These are phyloP conservation scores for Vulpes lagopus DNA, from an alignment of 2,113 vertebrate species.

Conservation along the genomic window DNA sequence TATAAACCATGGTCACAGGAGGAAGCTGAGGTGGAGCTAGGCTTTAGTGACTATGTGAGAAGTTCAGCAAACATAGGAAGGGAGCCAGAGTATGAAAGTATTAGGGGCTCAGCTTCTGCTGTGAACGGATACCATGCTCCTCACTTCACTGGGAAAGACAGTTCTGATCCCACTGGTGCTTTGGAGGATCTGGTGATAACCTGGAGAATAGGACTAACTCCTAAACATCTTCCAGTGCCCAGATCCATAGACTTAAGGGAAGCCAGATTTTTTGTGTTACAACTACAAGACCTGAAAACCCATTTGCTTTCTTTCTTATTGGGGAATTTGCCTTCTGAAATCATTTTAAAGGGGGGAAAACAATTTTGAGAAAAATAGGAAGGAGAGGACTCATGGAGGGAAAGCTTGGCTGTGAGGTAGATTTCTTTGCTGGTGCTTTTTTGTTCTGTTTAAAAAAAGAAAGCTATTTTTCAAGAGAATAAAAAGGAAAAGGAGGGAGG, in stretches of 20 bases:
- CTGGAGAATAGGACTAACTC: neutral
- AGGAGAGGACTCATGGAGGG: neutral
- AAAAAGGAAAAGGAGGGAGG: neutral
- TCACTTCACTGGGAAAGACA: neutral
- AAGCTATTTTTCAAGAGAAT: conserved; percentile 45
- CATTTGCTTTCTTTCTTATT: neutral
- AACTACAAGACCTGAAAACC: neutral
- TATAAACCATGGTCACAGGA: neutral
- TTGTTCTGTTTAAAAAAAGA: conserved; percentile 62
- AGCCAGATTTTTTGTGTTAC: neutral
- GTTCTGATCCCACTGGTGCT: no score
- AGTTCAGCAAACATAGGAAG: neutral
- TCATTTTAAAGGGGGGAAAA: neutral
- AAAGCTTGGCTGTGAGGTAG: neutral
- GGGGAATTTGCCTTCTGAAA: conserved; percentile 55
- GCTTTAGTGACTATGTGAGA: neutral
- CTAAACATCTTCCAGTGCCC: neutral
- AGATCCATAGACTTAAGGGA: neutral
- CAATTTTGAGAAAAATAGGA: conserved; percentile 20
- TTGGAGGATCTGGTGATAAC: neutral
- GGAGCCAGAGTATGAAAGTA: neutral
- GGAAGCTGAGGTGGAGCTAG: neutral
- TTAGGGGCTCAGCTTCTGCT: neutral
- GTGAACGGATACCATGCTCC: neutral
- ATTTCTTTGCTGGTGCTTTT: conserved; percentile 44